Percentiles rank a stretch among this genome's conserved stretches.
Conservation (phyloP, 2,797 vertebrate species). For the Liparis tanakae region DNA sequence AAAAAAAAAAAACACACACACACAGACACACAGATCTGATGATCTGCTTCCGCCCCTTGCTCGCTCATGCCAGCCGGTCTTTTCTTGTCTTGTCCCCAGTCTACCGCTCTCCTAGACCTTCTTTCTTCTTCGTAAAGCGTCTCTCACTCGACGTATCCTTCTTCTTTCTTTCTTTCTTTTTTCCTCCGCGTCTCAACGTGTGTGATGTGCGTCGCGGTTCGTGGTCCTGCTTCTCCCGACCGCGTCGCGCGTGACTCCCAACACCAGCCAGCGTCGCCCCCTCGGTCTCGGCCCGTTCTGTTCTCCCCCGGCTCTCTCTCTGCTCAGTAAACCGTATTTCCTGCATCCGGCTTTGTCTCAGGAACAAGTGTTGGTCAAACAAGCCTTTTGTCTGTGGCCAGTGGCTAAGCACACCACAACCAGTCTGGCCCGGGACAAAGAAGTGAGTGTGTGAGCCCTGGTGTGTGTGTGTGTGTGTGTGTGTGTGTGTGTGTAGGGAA, state of each 20-base stretch:
- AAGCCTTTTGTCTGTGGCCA: constrained; percentile 87
- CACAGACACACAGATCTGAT: constrained; percentile 46
- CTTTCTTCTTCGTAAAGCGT: constrained; percentile 12
- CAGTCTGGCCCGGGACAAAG: constrained; percentile 82
- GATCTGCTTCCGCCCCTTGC: constrained; percentile 32
- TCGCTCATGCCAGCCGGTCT: constrained; percentile 47
- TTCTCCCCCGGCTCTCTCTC: constrained; percentile 52
- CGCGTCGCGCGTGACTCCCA: constrained; percentile 65
- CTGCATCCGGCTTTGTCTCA: constrained; percentile 86
- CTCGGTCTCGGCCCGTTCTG: constrained; percentile 60
- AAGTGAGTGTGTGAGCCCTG: constrained; percentile 72
- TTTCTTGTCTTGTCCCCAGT: constrained; percentile 35
- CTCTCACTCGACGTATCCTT: background rate
- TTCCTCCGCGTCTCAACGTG: constrained; percentile 7
- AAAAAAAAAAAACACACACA: constrained; percentile 14
- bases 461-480: constrained; percentile 36
- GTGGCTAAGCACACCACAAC: constrained; percentile 82
- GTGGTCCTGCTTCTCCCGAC: constrained; percentile 71
- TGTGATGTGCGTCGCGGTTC: constrained; percentile 46
- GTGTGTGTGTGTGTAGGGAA: constrained; percentile 21
- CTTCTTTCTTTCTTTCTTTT: background rate
- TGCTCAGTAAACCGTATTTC: constrained; percentile 79
- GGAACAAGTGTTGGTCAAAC: constrained; percentile 89
- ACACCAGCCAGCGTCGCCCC: constrained; percentile 52
- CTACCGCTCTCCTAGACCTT: constrained; percentile 22